Evolutionary conservation across 1,140 invertebrate genomes (phyloP).

Genomic region (Drosophila setifemur): DNA sequence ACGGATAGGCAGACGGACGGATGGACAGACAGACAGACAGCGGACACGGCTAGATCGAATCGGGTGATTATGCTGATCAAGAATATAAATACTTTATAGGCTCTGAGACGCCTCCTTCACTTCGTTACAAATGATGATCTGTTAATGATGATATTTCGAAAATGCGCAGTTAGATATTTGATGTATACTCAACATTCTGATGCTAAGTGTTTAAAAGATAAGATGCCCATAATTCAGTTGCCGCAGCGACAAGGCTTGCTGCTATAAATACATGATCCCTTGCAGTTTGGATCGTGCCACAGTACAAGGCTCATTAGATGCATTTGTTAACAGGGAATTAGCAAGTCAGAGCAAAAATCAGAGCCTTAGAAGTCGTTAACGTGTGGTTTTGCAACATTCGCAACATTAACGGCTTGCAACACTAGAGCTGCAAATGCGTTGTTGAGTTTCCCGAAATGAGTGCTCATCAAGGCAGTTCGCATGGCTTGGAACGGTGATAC

Average conservation of each 20-base stretch:
- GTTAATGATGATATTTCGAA: too few relatives aligned
- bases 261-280: conserved; percentile 52
- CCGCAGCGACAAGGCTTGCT: conserved; percentile 3
- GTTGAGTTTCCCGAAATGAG: conserved; percentile 21
- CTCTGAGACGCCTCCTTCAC: too few relatives aligned
- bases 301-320: conserved; percentile 50
- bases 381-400: conserved; percentile 1
- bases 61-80: too few relatives aligned
- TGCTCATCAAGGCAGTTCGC: conserved; percentile 13
- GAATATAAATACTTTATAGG: too few relatives aligned
- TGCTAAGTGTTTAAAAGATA: conserved; percentile 15
- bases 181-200: too few relatives aligned
- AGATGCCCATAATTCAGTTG: conserved; percentile 64
- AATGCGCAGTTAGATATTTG: too few relatives aligned
- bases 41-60: too few relatives aligned
- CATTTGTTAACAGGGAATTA: conserved; percentile 29
- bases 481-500: not conserved
- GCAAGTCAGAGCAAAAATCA: conserved; percentile 6
- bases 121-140: too few relatives aligned
- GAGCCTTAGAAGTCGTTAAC: conserved; percentile 15
- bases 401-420: not conserved
- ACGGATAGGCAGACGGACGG: too few relatives aligned
- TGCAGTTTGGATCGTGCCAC: conserved; percentile 33
- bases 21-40: too few relatives aligned
- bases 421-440: conserved; percentile 2